These are phyloP conservation scores for Formica aserva DNA, from an alignment of 2,888 invertebrate species.

Conservation along the genomic window DNA sequence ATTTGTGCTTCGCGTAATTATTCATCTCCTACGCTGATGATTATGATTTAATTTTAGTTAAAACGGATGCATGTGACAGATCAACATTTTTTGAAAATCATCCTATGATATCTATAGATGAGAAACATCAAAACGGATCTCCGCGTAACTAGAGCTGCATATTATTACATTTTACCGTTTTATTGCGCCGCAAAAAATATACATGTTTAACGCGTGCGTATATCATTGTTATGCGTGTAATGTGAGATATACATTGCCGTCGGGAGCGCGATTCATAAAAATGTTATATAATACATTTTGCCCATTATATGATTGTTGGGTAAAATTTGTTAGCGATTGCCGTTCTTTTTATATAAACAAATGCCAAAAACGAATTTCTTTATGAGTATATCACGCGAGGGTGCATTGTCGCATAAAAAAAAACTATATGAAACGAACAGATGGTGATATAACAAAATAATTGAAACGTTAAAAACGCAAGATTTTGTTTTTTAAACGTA, in stretches of 20 bases:
- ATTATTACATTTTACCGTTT: conserved; percentile 29
- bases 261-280: conserved; percentile 24
- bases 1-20: conserved; percentile 54
- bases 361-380: neutral
- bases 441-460: neutral
- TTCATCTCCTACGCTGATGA: neutral
- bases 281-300: neutral
- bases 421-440: neutral
- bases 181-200: conserved; percentile 10
- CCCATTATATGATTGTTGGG: neutral
- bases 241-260: conserved; percentile 9
- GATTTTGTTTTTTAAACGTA: neutral
- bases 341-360: neutral
- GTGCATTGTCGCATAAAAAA: neutral
- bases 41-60: neutral
- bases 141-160: neutral
- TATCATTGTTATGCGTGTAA: conserved; percentile 37
- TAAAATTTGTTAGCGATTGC: neutral
- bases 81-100: neutral
- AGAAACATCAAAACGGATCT: neutral
- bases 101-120: neutral
- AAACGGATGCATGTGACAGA: neutral
- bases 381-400: neutral
- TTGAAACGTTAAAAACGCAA: neutral
- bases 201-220: conserved; percentile 29